Evolutionary conservation across 1,140 invertebrate species (phyloP), one percentile per base, ranked within the genome.

Genomic region (Triops cancriformis): DNA sequence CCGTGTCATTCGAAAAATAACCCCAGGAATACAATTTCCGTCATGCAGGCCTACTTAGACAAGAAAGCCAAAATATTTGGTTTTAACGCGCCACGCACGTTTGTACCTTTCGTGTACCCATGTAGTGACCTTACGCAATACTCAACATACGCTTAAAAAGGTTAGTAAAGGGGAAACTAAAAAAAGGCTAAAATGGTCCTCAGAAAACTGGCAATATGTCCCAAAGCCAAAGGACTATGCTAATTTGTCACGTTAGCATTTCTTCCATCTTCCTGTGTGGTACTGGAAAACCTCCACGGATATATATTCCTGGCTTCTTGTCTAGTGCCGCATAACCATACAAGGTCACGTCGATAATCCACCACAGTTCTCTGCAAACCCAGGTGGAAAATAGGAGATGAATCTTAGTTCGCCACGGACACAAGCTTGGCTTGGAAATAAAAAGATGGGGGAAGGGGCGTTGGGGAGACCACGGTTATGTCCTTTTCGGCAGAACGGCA

Each of bases 401-500:
- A 64, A 64, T 64, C 51, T 64, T 64, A 64, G 6, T 64, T 64
- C 51, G 51, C 51, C 51, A 64, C 51, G 51, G 51, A 64, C 51
- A 23, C 23, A 37, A 37, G 31, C 31, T 37, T 37, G 23, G 14
- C 9, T 64, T 9, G 18, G 14, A 64, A 23, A 64, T 6, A 64
- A 23, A 23, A 64, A 6, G 7, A 4, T 37, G 2, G 14, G 51
- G 9, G 14, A 64, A 64, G 51, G 51, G 51, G 51, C 51, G 51
- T 64, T 64, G 51, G 51, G 14, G n/a, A 37, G 31, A 23, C 51
- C 51, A n/a, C 51, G 14, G 51, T 64, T 64, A 64, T 64, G 51
- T 64, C 51, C 51, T 64, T 64, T 64, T 64, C 51, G 51, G 51
- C 51, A 64, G 51, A 64, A 64, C 23, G 51, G 51, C 51, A 64